phyloP scores from a whole-genome alignment of 1,140 invertebrate species.

The Lasioglossum albipes region DNA sequence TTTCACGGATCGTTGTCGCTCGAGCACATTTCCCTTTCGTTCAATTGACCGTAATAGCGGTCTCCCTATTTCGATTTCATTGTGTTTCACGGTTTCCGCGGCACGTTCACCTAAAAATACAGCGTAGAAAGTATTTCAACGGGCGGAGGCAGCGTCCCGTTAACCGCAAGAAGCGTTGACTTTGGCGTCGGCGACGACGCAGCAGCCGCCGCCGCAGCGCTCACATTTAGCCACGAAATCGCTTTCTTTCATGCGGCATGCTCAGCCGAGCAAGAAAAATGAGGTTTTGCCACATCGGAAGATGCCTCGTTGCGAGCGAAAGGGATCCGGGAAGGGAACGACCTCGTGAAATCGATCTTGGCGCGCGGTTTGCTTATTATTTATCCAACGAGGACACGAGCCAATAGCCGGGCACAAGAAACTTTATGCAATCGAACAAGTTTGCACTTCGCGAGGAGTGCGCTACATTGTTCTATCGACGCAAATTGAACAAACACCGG shows the following conservation, averaged over 20 bases:
- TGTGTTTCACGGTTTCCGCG: neutral
- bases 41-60: neutral
- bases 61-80: neutral
- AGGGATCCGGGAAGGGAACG: slow-evolving; percentile 22
- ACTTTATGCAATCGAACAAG: neutral
- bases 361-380: neutral
- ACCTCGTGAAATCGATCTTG: slow-evolving; percentile 2
- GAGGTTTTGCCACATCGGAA: slow-evolving; percentile 36
- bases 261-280: slow-evolving; percentile 44
- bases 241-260: slow-evolving; percentile 48
- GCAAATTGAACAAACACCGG: no score
- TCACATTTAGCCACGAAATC: slow-evolving; percentile 24
- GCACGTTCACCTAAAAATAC: neutral
- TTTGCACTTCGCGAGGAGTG: no score
- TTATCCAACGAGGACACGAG: neutral
- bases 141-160: neutral
- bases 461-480: no score
- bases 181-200: neutral
- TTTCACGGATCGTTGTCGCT: no score
- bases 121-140: neutral
- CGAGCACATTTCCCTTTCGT: neutral
- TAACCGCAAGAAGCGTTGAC: neutral
- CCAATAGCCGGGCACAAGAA: neutral
- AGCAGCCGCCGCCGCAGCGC: neutral
- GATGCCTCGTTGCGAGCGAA: slow-evolving; percentile 21